These are phyloP conservation scores for Helicolenus hilgendorfi DNA, from an alignment of 2,797 vertebrate genomes.

Conservation along the genomic window DNA sequence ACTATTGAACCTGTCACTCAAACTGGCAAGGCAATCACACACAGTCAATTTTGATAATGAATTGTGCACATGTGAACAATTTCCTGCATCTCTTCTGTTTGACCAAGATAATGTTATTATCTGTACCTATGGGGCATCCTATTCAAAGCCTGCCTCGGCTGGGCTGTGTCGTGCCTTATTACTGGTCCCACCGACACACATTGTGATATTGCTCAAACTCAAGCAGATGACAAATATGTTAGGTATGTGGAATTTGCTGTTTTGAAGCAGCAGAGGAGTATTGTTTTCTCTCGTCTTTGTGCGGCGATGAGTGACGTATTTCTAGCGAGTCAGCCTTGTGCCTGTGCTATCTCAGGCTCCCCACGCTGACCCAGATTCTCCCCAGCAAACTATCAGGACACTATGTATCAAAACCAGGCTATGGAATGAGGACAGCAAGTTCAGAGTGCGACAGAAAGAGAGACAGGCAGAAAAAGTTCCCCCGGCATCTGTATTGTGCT, in stretches of 20 bases:
- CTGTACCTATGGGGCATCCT: not conserved
- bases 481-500: not conserved
- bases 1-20: constrained; percentile 8
- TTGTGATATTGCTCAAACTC: not conserved
- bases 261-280: not conserved
- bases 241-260: not conserved
- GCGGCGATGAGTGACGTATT: constrained; percentile 4
- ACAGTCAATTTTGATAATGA: constrained; percentile 1
- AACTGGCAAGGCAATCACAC: constrained; percentile 8
- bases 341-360: constrained; percentile 52
- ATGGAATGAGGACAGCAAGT: constrained; percentile 77
- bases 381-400: constrained; percentile 63
- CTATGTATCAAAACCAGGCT: constrained; percentile 74
- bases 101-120: not conserved
- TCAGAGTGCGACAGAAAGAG: constrained; percentile 53
- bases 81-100: constrained; percentile 1
- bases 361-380: constrained; percentile 78
- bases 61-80: constrained; percentile 28
- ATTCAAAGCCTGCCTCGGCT: not conserved
- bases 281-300: constrained; percentile 12
- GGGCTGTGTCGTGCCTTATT: not conserved
- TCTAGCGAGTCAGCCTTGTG: constrained; percentile 38
- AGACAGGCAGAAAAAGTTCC: constrained; percentile 13
- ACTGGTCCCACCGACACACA: not conserved
- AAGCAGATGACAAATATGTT: not conserved